Base-by-base conservation (phyloP, 2,113 vertebrate genomes). In the Eurypyga helias region DNA sequence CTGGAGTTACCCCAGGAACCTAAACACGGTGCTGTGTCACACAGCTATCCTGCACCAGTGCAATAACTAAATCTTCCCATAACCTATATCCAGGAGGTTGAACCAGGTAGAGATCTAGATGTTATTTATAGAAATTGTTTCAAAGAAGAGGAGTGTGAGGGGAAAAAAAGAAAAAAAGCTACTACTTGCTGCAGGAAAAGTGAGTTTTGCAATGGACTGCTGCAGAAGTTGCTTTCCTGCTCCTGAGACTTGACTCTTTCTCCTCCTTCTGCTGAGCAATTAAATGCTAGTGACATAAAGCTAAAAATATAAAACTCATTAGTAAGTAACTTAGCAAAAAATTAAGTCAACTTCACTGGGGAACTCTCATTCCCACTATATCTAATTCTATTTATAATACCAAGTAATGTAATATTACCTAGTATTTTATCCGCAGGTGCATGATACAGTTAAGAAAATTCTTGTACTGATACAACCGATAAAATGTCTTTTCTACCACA, bases 291-390 rank as follows among this genome's bases (percentile, higher is more conserved):
- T 10, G 38, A 81, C 76, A 94, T 36, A 46, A 33, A 90, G 72
- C 96, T 96, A 97, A 97, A 97, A 95, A 97, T 96, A 95, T 24
- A 91, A 86, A 95, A 83, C 65, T 69, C 70, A 96, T 94, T 95
- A 96, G 77, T 92, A 89, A 67, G 76, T 93, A 76, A 95, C 89
- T 94, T 95, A 72, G 67, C 9, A 87, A 89, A 89, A 92, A 76
- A 87, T 85, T 54, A 95, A 95, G 73, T 69, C 31, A 82, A 3
- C 45, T 91, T 97, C 97, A 92, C 70, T 61, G 28, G 92, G 93
- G 94, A 95, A 57, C 64, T 69, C 46, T 72, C 57, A 49, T 84
- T 87, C 87, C 83, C 77, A 76, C 21, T 87, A 46, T 57, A 91
- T 51, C 60, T 79, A 78, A 45, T 75, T 87, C 77, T 89, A 83